Conservation (phyloP, 2,888 invertebrate genomes). For the Drosophila percnosoma region DNA sequence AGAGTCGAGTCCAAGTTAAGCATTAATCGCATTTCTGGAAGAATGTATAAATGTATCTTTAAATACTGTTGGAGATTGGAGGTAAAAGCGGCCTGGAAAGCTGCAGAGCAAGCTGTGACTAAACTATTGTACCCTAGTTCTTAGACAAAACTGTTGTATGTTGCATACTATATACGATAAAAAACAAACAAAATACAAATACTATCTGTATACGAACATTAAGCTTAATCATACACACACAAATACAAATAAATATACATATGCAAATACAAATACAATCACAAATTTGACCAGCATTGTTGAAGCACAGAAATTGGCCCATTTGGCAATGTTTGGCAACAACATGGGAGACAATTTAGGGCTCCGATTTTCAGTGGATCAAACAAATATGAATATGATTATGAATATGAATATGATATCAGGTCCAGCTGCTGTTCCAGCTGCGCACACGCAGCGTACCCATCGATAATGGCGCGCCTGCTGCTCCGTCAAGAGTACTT, state of each 20-base stretch:
- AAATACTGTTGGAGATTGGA: conserved; percentile 63
- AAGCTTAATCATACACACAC: conserved; percentile 3
- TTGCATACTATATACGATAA: conserved; percentile 24
- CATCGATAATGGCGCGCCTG: conserved; percentile 44
- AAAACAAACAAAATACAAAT: neutral
- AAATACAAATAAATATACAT: neutral
- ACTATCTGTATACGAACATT: conserved; percentile 43
- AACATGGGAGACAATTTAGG: neutral
- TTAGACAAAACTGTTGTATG: conserved; percentile 34
- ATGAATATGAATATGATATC: too few species aligned
- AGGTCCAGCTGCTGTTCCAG: conserved; percentile 61
- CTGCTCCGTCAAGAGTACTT: conserved; percentile 36
- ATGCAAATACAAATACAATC: neutral
- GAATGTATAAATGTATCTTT: conserved; percentile 25
- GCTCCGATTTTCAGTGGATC: neutral
- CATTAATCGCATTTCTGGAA: conserved; percentile 44
- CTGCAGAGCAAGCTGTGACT: conserved; percentile 74
- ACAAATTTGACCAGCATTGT: neutral
- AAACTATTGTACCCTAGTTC: conserved; percentile 54
- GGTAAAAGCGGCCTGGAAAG: conserved; percentile 66
- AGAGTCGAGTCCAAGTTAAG: conserved; percentile 47
- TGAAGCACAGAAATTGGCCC: neutral
- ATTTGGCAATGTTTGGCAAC: too few species aligned
- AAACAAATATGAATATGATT: neutral
- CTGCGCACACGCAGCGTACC: conserved; percentile 65